These are phyloP conservation scores for Hystrix cristata DNA, from an alignment of 2,113 vertebrate genomes.

Conservation along the genomic window DNA sequence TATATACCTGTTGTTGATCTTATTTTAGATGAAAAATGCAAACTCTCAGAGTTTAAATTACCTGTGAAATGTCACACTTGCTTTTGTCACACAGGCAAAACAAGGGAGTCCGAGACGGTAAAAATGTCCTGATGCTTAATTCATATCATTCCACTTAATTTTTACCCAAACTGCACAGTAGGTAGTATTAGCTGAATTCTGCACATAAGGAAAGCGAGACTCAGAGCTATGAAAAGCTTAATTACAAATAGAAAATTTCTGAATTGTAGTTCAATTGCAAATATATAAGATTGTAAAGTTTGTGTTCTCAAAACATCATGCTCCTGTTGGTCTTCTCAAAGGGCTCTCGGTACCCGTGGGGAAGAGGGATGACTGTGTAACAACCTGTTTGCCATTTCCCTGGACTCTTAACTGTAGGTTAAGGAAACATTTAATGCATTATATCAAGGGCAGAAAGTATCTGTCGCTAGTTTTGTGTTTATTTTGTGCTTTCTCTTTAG, in stretches of 20 bases:
- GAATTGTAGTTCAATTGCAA: background rate
- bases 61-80: background rate
- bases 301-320: background rate
- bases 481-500: background rate
- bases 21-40: background rate
- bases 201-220: background rate
- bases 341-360: background rate
- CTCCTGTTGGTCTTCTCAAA: background rate
- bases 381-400: background rate
- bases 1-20: background rate
- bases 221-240: background rate
- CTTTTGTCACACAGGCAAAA: background rate
- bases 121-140: background rate
- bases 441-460: background rate
- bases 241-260: background rate
- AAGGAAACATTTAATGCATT: background rate
- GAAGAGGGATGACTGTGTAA: background rate
- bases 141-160: background rate
- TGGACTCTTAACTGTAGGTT: background rate
- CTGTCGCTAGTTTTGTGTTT: background rate
- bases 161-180: background rate
- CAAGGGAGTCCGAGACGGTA: background rate
- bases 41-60: no score
- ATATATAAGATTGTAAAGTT: background rate
- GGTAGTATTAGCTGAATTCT: background rate